Evolutionary conservation across 1,140 invertebrate species (phyloP).

Genomic region (Megalopta genalis): DNA sequence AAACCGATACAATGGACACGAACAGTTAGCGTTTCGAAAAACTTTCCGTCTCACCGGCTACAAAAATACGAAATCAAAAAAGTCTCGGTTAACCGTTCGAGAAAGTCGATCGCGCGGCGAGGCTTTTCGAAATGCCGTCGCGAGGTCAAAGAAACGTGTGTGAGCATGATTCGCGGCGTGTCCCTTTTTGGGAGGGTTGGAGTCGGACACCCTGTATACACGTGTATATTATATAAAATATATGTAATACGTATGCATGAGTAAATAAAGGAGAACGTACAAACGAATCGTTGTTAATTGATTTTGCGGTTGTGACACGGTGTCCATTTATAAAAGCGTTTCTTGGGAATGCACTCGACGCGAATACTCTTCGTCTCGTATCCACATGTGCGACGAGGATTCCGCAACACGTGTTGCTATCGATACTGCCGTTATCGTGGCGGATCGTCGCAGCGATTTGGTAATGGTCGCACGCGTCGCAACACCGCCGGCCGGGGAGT

Average conservation of each 20-base stretch:
- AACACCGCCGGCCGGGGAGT: conserved; percentile 39
- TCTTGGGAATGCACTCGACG: conserved; percentile 63
- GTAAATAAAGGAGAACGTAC: conserved; percentile 2
- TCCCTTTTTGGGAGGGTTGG: too few species aligned
- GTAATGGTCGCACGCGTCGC: conserved; percentile 10
- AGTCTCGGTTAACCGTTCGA: not conserved
- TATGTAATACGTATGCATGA: not conserved
- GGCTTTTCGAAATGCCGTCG: too few species aligned
- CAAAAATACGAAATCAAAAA: conserved; percentile 5
- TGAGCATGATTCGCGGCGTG: too few species aligned
- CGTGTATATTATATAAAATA: too few species aligned
- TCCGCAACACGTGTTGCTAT: conserved; percentile 41
- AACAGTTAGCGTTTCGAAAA: too few species aligned
- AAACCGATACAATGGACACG: too few species aligned
- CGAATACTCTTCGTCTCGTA: conserved; percentile 47
- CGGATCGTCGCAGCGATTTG: conserved; percentile 56
- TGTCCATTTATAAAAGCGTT: conserved; percentile 62
- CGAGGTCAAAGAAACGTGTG: too few species aligned
- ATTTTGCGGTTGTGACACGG: not conserved
- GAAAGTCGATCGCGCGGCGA: too few species aligned
- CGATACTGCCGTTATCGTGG: conserved; percentile 62
- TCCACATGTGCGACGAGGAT: conserved; percentile 56
- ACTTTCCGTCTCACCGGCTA: too few species aligned
- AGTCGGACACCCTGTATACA: too few species aligned
- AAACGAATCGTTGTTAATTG: not conserved